Percentiles rank a stretch among this genome's conserved stretches.
phyloP scores from a whole-genome alignment of 2,797 vertebrate species.

The Echeneis naucrates region DNA sequence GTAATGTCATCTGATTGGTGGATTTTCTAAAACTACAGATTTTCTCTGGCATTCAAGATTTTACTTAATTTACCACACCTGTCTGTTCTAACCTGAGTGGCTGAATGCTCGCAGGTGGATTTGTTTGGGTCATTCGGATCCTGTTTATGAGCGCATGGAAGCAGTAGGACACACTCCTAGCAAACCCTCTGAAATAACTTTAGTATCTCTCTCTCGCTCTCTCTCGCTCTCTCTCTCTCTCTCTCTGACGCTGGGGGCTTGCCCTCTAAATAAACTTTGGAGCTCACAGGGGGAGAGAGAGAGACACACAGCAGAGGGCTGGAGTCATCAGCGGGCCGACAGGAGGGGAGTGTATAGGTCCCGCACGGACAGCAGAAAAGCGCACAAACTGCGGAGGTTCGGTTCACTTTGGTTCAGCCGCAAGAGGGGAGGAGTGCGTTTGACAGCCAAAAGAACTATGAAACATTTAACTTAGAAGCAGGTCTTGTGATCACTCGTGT shows the following conservation, averaged over 20 bases:
- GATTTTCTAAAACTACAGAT: too few species aligned
- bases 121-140: neutral
- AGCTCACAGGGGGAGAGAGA: slow-evolving; percentile 59
- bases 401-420: slow-evolving; percentile 66
- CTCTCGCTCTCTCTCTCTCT: slow-evolving; percentile 46
- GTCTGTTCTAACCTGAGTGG: neutral
- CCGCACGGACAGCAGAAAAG: slow-evolving; percentile 78
- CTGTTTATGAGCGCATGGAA: slow-evolving; percentile 3
- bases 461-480: slow-evolving; percentile 21
- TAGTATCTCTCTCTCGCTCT: slow-evolving; percentile 32
- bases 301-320: slow-evolving; percentile 78
- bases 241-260: slow-evolving; percentile 70
- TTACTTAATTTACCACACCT: neutral
- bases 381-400: slow-evolving; percentile 76
- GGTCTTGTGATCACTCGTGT: slow-evolving; percentile 5
- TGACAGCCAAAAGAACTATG: slow-evolving; percentile 46
- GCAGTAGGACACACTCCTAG: slow-evolving; percentile 36
- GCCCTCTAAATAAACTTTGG: slow-evolving; percentile 78
- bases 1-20: neutral
- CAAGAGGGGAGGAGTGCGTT: slow-evolving; percentile 55
- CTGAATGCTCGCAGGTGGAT: neutral
- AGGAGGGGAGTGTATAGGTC: slow-evolving; percentile 78
- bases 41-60: too few species aligned
- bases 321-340: slow-evolving; percentile 84
- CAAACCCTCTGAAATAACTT: slow-evolving; percentile 53